Evolutionary conservation across 2,888 invertebrate species (phyloP).

Genomic region (Cantharis nigra): DNA sequence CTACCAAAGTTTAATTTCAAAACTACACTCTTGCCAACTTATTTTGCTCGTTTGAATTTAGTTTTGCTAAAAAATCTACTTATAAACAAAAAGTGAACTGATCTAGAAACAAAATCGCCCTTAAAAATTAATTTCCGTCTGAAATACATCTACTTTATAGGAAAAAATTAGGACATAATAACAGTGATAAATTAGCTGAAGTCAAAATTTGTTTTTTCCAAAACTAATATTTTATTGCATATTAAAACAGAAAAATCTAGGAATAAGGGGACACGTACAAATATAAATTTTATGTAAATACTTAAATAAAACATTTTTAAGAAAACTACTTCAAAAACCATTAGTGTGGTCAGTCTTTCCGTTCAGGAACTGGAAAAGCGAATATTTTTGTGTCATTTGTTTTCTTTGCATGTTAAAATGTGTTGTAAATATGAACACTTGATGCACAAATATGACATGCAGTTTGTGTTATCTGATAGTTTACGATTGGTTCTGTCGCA

Average conservation of each 20-base stretch:
- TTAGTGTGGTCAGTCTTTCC: constrained; percentile 30
- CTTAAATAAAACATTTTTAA: constrained; percentile 10
- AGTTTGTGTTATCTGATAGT: not conserved
- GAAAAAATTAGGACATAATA: not conserved
- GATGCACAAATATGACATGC: not conserved
- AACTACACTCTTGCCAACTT: not conserved
- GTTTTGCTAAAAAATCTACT: too few species aligned
- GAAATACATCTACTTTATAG: not conserved
- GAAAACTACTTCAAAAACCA: constrained; percentile 26
- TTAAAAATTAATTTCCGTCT: not conserved
- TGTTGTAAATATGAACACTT: not conserved
- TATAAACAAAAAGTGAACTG: too few species aligned
- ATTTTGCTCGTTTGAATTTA: not conserved
- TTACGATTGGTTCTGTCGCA: not conserved
- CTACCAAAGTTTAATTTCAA: not conserved
- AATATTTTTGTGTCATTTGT: constrained; percentile 16
- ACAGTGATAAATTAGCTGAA: not conserved
- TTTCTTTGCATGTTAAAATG: not conserved
- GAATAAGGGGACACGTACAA: constrained; percentile 5
- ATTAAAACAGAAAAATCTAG: not conserved
- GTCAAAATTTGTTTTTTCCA: not conserved
- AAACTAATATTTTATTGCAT: too few species aligned
- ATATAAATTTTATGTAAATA: constrained; percentile 27
- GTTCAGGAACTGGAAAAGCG: constrained; percentile 12
- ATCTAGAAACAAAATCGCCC: too few species aligned